Conservation (phyloP, 1,140 invertebrate species). For the Sesamia nonagrioides region DNA sequence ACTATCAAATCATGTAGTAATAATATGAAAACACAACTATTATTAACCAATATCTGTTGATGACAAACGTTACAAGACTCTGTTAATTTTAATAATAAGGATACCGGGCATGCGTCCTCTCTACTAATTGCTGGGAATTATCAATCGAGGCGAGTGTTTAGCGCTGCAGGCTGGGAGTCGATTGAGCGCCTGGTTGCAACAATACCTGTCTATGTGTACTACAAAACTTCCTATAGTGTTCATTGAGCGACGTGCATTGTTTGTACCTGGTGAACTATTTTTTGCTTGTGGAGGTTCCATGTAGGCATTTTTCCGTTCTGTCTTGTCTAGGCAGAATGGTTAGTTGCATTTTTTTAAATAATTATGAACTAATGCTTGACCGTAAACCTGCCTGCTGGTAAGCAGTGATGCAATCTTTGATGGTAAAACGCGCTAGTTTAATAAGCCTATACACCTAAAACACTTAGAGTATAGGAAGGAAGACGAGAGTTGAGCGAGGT, state of each 20-base stretch:
- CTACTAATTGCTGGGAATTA: slow-evolving; percentile 47
- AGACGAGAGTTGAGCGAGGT: too few relatives aligned
- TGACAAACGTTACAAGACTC: slow-evolving; percentile 20
- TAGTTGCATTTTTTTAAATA: not conserved
- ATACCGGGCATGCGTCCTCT: slow-evolving; percentile 26
- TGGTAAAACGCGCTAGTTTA: too few relatives aligned
- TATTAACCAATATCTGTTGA: slow-evolving; percentile 15
- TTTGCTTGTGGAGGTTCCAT: not conserved
- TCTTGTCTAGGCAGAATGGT: not conserved
- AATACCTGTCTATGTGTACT: slow-evolving; percentile 5
- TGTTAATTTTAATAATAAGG: slow-evolving; percentile 49
- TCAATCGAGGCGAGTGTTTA: slow-evolving; percentile 47
- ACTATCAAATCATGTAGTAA: not conserved
- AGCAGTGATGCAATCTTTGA: too few relatives aligned
- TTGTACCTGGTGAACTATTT: not conserved
- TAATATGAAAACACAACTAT: not conserved
- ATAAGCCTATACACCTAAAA: too few relatives aligned
- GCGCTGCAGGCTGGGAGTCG: slow-evolving; percentile 7
- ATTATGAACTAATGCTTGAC: too few relatives aligned
- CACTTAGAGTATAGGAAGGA: too few relatives aligned
- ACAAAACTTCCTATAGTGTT: not conserved
- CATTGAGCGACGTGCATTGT: slow-evolving; percentile 22
- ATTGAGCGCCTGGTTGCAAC: not conserved
- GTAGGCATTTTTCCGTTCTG: not conserved
- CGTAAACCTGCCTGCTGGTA: too few relatives aligned